Conservation (phyloP, 2,113 vertebrate species). For the Agelaius tricolor region DNA sequence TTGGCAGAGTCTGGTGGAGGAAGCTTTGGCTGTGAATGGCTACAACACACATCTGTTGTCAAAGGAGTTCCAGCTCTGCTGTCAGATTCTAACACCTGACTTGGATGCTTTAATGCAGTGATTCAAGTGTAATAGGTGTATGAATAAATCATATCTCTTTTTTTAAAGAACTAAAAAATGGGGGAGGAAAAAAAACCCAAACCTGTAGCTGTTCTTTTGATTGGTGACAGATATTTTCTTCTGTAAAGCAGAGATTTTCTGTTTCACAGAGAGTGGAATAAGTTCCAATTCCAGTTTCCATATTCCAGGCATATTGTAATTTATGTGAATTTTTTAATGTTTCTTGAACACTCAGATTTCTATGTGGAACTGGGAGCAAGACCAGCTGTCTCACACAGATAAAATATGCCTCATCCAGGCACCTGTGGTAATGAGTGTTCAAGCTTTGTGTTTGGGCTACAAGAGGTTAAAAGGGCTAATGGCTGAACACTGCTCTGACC, state of each 20-base stretch:
- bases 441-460: neutral
- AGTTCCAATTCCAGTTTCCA: neutral
- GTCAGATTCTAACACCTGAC: neutral
- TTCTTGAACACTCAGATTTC: neutral
- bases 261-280: neutral
- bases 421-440: neutral
- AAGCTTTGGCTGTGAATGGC: neutral
- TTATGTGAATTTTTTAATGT: neutral
- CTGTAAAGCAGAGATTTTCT: neutral
- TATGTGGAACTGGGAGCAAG: neutral
- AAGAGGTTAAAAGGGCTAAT: neutral
- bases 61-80: neutral
- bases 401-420: neutral
- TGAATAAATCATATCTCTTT: neutral
- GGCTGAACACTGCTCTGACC: neutral
- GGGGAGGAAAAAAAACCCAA: rapidly evolving
- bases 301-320: neutral
- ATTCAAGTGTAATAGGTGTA: neutral
- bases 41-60: neutral
- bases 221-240: neutral
- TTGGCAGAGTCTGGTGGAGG: neutral
- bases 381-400: neutral
- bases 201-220: neutral
- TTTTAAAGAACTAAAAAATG: neutral
- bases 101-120: neutral